phyloP scores from a whole-genome alignment of 1,140 invertebrate species.

The Cecropterus lyciades region DNA sequence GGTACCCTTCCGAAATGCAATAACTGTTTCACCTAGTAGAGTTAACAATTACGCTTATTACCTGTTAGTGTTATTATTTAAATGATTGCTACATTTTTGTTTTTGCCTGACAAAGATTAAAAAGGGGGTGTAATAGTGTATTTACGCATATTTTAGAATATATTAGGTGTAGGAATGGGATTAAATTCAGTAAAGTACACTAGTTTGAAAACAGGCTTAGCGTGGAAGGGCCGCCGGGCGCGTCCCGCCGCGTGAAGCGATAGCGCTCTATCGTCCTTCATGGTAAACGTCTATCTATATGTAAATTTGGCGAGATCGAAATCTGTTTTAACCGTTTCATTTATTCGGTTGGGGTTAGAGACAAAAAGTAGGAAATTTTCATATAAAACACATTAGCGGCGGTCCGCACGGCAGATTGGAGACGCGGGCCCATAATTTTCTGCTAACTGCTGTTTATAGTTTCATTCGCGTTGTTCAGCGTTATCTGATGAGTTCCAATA shows the following conservation, averaged over 20 bases:
- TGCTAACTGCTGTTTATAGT: conserved; percentile 25
- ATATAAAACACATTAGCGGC: conserved; percentile 24
- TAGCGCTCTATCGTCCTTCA: conserved; percentile 24
- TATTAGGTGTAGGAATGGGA: background rate
- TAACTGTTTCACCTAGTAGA: no score
- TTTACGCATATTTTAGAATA: no score
- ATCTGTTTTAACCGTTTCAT: conserved; percentile 30
- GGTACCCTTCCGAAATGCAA: no score
- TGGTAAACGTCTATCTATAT: conserved; percentile 28
- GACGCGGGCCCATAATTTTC: conserved; percentile 12
- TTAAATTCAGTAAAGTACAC: background rate
- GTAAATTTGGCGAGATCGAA: conserved; percentile 26
- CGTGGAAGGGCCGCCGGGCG: background rate
- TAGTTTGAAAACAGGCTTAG: background rate
- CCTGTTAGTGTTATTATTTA: no score
- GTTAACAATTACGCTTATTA: no score
- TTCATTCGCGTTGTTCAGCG: conserved; percentile 23
- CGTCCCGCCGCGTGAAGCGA: background rate
- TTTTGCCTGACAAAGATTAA: no score
- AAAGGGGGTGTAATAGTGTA: no score
- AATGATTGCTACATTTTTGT: no score
- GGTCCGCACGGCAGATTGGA: conserved; percentile 11
- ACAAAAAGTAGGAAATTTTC: conserved; percentile 34
- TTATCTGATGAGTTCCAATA: conserved; percentile 26
- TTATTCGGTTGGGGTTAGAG: conserved; percentile 28